Evolutionary conservation across 1,140 invertebrate genomes (phyloP).

Genomic region (Scaptodrosophila lebanonensis): DNA sequence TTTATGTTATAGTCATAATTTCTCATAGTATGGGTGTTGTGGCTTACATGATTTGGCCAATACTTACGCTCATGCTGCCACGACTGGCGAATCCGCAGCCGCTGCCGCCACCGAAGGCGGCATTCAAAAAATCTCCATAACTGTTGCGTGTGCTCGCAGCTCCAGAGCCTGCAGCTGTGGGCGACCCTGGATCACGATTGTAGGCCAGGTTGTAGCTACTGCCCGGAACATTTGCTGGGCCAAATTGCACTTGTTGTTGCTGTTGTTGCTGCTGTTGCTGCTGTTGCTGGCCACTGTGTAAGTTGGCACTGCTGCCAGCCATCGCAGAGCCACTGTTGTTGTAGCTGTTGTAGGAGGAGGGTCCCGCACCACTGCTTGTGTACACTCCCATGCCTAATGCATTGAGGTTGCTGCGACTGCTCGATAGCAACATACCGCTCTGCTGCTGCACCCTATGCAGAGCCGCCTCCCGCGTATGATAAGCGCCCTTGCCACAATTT

Average conservation of each 20-base stretch:
- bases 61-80: constrained; percentile 14
- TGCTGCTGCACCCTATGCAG: constrained; percentile 64
- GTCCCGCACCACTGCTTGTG: no score
- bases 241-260: not conserved
- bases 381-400: no score
- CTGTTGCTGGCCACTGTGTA: not conserved
- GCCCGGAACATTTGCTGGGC: no score
- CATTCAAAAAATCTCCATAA: constrained; percentile 46
- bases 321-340: not conserved
- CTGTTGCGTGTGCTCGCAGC: constrained; percentile 12
- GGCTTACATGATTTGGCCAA: constrained; percentile 45
- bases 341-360: constrained; percentile 12
- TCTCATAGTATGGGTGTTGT: no score
- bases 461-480: constrained; percentile 50
- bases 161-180: not conserved
- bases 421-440: constrained; percentile 39
- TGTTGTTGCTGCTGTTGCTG: constrained; percentile 12
- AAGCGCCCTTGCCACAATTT: constrained; percentile 43
- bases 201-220: constrained; percentile 20
- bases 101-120: constrained; percentile 3
- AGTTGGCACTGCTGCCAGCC: constrained; percentile 4
- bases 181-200: constrained; percentile 3
- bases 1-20: no score
- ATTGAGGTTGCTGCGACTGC: constrained; percentile 37
- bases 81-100: constrained; percentile 6